Percentiles rank a stretch among this genome's conserved stretches.
phyloP scores from a whole-genome alignment of 2,113 vertebrate species.

The Etia nguti region DNA sequence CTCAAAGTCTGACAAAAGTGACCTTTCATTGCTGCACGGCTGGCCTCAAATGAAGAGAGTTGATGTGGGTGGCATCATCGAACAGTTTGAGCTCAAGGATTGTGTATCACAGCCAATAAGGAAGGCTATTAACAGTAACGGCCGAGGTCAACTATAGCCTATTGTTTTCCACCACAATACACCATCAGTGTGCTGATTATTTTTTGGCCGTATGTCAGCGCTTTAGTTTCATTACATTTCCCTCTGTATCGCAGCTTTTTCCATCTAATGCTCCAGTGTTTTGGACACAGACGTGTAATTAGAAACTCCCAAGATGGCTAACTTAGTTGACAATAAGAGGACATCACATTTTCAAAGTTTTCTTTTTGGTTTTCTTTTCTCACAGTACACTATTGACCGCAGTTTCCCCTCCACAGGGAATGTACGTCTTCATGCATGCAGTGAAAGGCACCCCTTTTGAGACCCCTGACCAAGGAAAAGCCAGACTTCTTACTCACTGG shows the following conservation, averaged over 20 bases:
- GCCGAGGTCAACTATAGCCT: slow-evolving; percentile 15
- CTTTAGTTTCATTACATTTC: background rate
- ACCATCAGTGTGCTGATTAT: slow-evolving; percentile 9
- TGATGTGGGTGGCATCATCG: slow-evolving; percentile 26
- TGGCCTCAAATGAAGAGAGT: slow-evolving; percentile 28
- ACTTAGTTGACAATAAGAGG: background rate
- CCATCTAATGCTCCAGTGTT: background rate
- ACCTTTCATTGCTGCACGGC: slow-evolving; percentile 21
- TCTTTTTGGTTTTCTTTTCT: background rate
- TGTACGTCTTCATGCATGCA: slow-evolving; percentile 97
- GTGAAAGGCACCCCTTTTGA: slow-evolving; percentile 98
- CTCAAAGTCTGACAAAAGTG: slow-evolving; percentile 3
- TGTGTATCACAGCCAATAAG: slow-evolving; percentile 19
- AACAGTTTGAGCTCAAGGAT: background rate
- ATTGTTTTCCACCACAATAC: slow-evolving; percentile 43
- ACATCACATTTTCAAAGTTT: background rate
- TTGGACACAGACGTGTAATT: background rate
- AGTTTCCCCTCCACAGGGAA: slow-evolving; percentile 75
- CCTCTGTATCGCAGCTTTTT: background rate
- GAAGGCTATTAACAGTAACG: slow-evolving; percentile 33
- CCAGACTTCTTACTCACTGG: slow-evolving; percentile 96
- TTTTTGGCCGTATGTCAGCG: background rate
- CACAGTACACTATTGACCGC: background rate
- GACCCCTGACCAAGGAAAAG: slow-evolving; percentile 97
- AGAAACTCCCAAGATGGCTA: background rate